These are phyloP conservation scores for Cladorhizidae sp. DNA, from an alignment of 37 sponge, comb jelly and placozoan genomes.

Conservation along the genomic window DNA sequence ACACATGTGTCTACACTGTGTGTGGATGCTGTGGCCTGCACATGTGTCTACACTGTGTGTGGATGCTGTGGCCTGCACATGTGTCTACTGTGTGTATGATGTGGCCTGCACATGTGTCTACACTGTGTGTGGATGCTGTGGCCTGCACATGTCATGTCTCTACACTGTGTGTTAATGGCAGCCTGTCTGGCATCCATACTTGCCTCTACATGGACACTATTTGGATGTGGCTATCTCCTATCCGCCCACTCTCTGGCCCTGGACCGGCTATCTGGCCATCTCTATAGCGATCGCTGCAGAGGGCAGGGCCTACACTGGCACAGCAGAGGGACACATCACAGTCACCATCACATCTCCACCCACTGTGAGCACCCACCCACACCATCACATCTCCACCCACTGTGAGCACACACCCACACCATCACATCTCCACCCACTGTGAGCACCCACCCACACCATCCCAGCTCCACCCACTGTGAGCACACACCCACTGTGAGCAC, in stretches of 20 bases:
- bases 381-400: not conserved
- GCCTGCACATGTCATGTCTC: not conserved
- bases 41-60: no score
- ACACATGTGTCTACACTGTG: no score
- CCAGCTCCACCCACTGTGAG: not conserved
- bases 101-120: no score
- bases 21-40: no score
- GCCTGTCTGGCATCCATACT: slow-evolving; percentile 91
- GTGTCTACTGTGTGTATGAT: no score
- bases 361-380: slow-evolving; percentile 19
- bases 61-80: no score
- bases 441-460: no score
- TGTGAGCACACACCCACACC: no score
- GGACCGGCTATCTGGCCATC: slow-evolving; percentile 96
- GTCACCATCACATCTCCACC: slow-evolving; percentile 72
- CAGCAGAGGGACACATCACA: slow-evolving; percentile 76
- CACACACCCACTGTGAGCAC: no score
- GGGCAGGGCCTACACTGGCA: slow-evolving; percentile 58
- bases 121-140: not conserved
- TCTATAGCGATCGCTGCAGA: slow-evolving; percentile 66
- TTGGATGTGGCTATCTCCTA: slow-evolving; percentile 90
- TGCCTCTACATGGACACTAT: slow-evolving; percentile 61
- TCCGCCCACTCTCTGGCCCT: slow-evolving; percentile 92
- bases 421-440: not conserved
- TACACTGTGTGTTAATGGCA: slow-evolving; percentile 8